Evolutionary conservation across 2,888 invertebrate species (phyloP).

Genomic region (Salpingus planirostris): DNA sequence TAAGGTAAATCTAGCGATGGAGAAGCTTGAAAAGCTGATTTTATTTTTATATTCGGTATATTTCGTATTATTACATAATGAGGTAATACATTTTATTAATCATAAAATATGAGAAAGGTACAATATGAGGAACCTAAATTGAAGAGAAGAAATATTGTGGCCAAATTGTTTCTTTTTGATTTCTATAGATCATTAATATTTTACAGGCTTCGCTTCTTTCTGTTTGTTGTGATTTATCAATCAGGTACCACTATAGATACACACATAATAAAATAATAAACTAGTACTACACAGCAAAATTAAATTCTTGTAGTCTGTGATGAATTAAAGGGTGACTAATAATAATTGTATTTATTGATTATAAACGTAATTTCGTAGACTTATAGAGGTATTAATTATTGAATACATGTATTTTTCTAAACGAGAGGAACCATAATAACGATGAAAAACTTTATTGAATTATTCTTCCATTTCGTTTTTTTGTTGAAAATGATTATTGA

Average conservation of each 20-base stretch:
- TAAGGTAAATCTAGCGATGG: constrained; percentile 18
- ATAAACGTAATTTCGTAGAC: constrained; percentile 32
- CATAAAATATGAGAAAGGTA: no score
- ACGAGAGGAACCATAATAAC: no score
- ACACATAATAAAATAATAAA: neutral
- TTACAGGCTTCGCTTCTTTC: no score
- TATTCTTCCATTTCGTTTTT: constrained; percentile 37
- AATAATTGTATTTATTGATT: constrained; percentile 41
- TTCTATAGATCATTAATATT: no score
- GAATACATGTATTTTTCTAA: constrained; percentile 38
- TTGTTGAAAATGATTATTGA: no score
- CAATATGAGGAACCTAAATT: no score
- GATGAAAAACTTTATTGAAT: constrained; percentile 28
- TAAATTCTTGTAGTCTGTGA: constrained; percentile 42
- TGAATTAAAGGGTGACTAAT: constrained; percentile 42
- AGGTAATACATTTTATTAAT: no score
- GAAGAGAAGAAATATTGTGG: no score
- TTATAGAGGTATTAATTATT: constrained; percentile 36
- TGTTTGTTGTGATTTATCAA: no score
- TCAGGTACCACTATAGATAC: no score
- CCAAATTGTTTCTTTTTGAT: no score
- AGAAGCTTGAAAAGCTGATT: constrained; percentile 28
- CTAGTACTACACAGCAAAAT: constrained; percentile 23
- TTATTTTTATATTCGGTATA: constrained; percentile 29
- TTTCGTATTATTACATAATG: no score